These are phyloP conservation scores for Homarus gammarus DNA, from an alignment of 2,888 invertebrate genomes.

Conservation along the genomic window DNA sequence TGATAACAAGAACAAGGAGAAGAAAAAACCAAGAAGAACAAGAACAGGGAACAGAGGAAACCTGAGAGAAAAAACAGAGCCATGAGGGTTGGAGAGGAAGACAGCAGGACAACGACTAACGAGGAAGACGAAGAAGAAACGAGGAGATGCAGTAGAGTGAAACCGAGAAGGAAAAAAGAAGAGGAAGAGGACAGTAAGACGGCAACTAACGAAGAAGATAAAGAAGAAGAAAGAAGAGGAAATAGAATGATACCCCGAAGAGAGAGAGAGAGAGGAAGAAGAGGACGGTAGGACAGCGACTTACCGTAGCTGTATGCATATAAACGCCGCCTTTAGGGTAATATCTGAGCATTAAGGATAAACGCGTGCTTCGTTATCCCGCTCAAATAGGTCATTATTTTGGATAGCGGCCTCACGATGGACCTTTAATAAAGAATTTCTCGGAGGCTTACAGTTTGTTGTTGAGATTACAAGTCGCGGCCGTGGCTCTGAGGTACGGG, in stretches of 20 bases:
- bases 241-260: too few relatives aligned
- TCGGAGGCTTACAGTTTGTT: not conserved
- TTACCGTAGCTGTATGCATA: conserved; percentile 5
- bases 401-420: not conserved
- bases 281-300: not conserved
- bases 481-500: not conserved
- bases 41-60: too few relatives aligned
- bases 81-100: too few relatives aligned
- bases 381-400: not conserved
- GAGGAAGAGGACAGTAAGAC: too few relatives aligned
- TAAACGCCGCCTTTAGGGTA: conserved; percentile 26
- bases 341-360: conserved; percentile 8
- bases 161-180: too few relatives aligned
- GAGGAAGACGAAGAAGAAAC: too few relatives aligned
- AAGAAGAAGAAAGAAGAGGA: not conserved
- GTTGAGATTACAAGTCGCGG: not conserved
- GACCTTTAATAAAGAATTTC: not conserved
- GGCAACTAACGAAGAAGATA: too few relatives aligned
- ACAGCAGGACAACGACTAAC: too few relatives aligned
- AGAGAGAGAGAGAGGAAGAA: not conserved
- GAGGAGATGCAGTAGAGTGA: too few relatives aligned
- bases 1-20: too few relatives aligned
- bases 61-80: too few relatives aligned
- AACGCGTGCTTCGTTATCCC: not conserved
- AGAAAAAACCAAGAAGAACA: too few relatives aligned